Evolutionary conservation across 2,113 vertebrate genomes (phyloP).

Genomic region (Aldabrachelys gigantea): DNA sequence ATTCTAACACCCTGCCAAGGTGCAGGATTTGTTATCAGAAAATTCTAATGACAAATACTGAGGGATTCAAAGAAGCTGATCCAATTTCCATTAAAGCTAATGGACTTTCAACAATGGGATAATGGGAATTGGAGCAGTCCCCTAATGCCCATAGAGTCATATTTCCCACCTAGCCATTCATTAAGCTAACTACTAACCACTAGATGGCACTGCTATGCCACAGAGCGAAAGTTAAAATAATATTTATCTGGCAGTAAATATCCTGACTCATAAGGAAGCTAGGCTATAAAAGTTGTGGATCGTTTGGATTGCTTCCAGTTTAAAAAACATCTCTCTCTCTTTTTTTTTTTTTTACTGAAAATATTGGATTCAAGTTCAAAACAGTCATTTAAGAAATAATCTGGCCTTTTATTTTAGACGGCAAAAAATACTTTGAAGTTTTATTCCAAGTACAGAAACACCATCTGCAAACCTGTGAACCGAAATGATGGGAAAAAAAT

Average conservation of each 20-base stretch:
- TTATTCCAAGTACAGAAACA: constrained; percentile 57
- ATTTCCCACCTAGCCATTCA: not conserved
- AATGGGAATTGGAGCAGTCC: not conserved
- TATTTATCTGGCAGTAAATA: constrained; percentile 74
- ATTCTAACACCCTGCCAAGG: not conserved
- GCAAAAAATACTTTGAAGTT: constrained; percentile 64
- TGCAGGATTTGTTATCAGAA: not conserved
- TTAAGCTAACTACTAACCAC: constrained; percentile 34
- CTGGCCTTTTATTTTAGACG: constrained; percentile 60
- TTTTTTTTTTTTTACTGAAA: constrained; percentile 48
- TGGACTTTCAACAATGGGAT: not conserved
- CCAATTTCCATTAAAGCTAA: not conserved
- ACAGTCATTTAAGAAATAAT: constrained; percentile 65
- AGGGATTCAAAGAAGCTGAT: not conserved
- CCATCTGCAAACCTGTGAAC: constrained; percentile 55
- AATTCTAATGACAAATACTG: not conserved
- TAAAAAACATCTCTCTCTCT: constrained; percentile 36
- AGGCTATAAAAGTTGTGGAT: constrained; percentile 64
- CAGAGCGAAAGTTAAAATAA: constrained; percentile 63
- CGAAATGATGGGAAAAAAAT: constrained; percentile 62
- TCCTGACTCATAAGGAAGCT: constrained; percentile 74
- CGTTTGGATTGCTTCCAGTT: constrained; percentile 69
- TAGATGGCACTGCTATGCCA: constrained; percentile 70
- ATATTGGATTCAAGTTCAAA: constrained; percentile 72
- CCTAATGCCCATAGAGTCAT: not conserved